Conservation (phyloP, 53 echinoderm and acorn worm genomes). For the Pentamera pediparva region DNA sequence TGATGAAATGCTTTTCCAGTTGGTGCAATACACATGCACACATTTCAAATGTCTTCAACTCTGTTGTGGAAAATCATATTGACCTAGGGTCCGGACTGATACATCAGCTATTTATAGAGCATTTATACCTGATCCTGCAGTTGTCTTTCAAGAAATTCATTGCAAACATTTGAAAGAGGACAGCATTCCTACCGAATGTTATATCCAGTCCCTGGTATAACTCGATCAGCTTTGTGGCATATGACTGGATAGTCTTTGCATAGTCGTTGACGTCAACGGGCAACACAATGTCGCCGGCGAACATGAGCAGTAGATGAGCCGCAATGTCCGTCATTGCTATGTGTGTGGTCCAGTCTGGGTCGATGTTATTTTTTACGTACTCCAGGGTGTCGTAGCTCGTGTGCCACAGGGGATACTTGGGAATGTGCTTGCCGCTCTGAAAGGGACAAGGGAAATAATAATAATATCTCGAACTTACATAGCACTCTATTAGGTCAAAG, state of each 20-base stretch:
- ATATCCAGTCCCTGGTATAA: neutral
- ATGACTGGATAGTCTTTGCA: slow-evolving; percentile 45
- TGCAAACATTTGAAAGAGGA: too few species aligned
- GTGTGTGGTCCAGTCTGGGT: slow-evolving; percentile 48
- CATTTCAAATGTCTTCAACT: too few species aligned
- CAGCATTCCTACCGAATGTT: too few species aligned
- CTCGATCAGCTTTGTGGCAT: slow-evolving; percentile 23
- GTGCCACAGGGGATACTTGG: slow-evolving; percentile 63
- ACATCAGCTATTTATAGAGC: too few species aligned
- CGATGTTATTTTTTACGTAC: slow-evolving; percentile 49
- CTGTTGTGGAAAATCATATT: too few species aligned
- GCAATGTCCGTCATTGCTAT: slow-evolving; percentile 67
- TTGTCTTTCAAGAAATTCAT: too few species aligned
- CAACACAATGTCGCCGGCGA: slow-evolving; percentile 55
- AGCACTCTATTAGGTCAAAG: too few species aligned
- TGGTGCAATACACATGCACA: too few species aligned
- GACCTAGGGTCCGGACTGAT: too few species aligned
- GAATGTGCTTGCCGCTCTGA: slow-evolving; percentile 32
- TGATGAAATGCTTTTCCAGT: too few species aligned
- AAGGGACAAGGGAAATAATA: neutral
- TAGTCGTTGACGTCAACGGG: slow-evolving; percentile 63
- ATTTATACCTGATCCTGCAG: too few species aligned
- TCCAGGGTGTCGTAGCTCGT: slow-evolving; percentile 49
- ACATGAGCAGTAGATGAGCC: slow-evolving; percentile 41
- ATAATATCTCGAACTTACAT: too few species aligned